phyloP scores from a whole-genome alignment of 2,113 vertebrate species.

The Pithys albifrons region DNA sequence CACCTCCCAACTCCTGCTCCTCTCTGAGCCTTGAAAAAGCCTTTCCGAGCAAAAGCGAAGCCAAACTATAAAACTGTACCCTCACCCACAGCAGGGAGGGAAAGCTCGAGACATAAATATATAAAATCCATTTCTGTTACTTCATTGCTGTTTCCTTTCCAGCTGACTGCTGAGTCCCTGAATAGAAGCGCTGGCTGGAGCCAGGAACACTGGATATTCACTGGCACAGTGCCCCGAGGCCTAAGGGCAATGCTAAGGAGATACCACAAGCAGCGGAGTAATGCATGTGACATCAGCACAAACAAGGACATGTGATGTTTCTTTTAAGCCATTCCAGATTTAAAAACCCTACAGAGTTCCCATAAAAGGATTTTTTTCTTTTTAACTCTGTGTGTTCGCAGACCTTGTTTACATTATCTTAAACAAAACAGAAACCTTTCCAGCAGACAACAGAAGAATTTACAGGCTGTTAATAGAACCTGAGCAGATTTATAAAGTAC shows the following conservation, averaged over 20 bases:
- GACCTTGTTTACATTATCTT: constrained; percentile 66
- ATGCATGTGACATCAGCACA: constrained; percentile 69
- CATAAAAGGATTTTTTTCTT: constrained; percentile 73
- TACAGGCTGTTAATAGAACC: constrained; percentile 41
- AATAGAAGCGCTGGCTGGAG: constrained; percentile 35
- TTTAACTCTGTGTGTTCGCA: constrained; percentile 39
- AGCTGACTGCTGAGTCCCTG: constrained; percentile 59
- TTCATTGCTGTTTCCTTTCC: constrained; percentile 44
- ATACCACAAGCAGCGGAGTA: constrained; percentile 57
- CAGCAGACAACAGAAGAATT: constrained; percentile 43
- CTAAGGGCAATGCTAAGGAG: constrained; percentile 65
- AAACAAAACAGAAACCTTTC: constrained; percentile 21
- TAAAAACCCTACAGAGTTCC: constrained; percentile 64
- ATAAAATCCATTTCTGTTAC: constrained; percentile 52
- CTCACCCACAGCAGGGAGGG: not conserved
- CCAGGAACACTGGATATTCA: constrained; percentile 55
- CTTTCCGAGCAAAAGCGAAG: not conserved
- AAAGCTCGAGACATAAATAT: constrained; percentile 49
- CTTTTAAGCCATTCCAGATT: constrained; percentile 63
- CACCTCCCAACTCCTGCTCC: not conserved
- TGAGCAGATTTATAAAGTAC: not conserved
- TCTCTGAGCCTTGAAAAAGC: not conserved
- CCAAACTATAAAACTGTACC: constrained; percentile 5
- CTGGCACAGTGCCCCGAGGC: constrained; percentile 57
- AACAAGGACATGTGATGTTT: constrained; percentile 67